Percentiles rank a stretch among this genome's conserved stretches.
Conservation (phyloP, 2,113 vertebrate genomes). For the Aleadryas rufinucha region DNA sequence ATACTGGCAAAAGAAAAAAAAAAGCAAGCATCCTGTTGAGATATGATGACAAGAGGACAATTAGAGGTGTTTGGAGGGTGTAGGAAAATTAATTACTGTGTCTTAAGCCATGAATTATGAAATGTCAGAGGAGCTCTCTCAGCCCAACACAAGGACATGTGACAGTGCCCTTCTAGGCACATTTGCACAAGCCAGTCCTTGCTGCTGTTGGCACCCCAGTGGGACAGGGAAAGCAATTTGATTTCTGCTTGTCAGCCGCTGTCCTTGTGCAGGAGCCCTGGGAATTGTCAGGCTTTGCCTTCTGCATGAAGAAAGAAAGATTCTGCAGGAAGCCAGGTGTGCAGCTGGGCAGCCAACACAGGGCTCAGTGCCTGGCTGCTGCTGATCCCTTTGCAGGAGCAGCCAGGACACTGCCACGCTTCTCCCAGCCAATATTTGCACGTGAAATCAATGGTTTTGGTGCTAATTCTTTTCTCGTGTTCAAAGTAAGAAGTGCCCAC, state of each 20-base stretch:
- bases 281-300: background rate
- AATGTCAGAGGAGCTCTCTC: background rate
- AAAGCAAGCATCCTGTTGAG: background rate
- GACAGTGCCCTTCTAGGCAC: background rate
- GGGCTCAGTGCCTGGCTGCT: background rate
- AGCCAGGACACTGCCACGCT: background rate
- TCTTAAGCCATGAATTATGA: background rate
- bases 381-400: background rate
- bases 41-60: background rate
- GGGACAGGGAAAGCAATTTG: background rate
- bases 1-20: too few species aligned
- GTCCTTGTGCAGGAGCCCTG: background rate
- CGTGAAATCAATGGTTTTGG: accelerated
- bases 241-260: background rate
- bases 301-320: background rate
- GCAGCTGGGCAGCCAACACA: background rate
- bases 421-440: background rate
- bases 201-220: background rate
- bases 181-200: background rate
- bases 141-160: background rate
- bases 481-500: background rate
- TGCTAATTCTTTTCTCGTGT: background rate
- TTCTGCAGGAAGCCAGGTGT: background rate
- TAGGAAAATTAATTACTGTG: background rate
- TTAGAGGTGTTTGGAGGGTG: background rate